A percentile compares a stretch with the other conserved stretches of the same genome.
phyloP scores from a whole-genome alignment of 2,113 vertebrate species.

The Fregata magnificens region DNA sequence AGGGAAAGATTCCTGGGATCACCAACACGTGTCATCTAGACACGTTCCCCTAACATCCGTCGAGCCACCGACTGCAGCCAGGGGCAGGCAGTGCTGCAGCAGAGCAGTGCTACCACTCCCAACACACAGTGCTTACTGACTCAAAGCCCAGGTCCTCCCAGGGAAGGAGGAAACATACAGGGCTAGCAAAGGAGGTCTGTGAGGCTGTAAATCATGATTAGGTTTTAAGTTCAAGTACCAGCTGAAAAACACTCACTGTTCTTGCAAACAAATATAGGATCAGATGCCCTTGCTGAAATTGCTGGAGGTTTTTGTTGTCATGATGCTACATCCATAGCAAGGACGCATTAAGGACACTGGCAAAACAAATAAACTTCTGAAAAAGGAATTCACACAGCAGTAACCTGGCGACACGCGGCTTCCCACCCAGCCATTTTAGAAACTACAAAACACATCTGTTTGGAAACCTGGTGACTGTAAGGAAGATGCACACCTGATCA shows the following conservation, averaged over 20 bases:
- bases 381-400: not conserved
- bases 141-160: not conserved
- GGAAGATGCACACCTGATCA: not conserved
- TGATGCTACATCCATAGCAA: not conserved
- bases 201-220: not conserved
- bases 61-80: not conserved
- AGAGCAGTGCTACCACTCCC: not conserved
- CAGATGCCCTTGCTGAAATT: not conserved
- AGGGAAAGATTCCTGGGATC: not conserved
- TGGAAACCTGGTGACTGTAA: not conserved
- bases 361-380: not conserved
- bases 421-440: not conserved
- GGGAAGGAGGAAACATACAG: not conserved
- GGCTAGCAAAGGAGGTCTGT: not conserved
- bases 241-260: not conserved
- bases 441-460: not conserved
- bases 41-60: accelerated
- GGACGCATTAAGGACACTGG: not conserved
- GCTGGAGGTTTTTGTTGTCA: not conserved
- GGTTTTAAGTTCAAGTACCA: not conserved
- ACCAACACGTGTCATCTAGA: not conserved
- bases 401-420: not conserved
- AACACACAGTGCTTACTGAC: accelerated
- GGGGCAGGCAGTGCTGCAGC: not conserved
- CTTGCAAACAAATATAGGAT: not conserved